phyloP scores from a whole-genome alignment of 2,113 vertebrate genomes.

The Megalops atlanticus region DNA sequence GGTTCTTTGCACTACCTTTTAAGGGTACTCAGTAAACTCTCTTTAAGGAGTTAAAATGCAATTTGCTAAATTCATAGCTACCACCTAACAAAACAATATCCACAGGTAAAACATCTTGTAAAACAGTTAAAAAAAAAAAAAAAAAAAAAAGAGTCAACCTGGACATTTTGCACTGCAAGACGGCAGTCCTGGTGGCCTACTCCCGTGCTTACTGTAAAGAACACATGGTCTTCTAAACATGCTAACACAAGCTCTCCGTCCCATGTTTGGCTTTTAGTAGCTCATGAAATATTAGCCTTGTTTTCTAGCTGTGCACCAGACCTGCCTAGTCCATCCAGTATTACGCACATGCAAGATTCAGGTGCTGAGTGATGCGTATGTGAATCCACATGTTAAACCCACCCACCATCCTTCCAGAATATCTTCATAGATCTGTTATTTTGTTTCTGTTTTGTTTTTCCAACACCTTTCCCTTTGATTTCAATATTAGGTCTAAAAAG shows the following conservation, averaged over 20 bases:
- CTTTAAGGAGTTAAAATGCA: slow-evolving; percentile 3
- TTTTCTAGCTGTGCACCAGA: background rate
- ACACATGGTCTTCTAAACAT: background rate
- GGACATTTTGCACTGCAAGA: background rate
- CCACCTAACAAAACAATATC: background rate
- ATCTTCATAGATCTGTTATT: background rate
- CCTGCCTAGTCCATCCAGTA: background rate
- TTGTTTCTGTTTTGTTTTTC: background rate
- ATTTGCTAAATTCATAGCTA: background rate
- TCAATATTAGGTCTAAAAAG: background rate
- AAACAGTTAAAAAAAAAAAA: background rate
- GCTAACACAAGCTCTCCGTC: background rate
- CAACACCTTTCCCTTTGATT: background rate
- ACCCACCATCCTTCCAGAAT: background rate
- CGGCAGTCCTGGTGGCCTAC: background rate
- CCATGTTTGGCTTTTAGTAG: background rate
- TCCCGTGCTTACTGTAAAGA: background rate
- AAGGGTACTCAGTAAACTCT: slow-evolving; percentile 3
- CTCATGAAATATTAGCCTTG: background rate
- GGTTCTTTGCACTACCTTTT: background rate
- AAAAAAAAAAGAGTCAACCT: background rate
- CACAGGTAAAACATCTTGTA: slow-evolving; percentile 14
- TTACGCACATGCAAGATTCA: background rate
- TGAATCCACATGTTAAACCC: background rate
- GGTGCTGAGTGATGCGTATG: background rate